phyloP scores from a whole-genome alignment of 2,113 vertebrate species.

The Antechinus flavipes region DNA sequence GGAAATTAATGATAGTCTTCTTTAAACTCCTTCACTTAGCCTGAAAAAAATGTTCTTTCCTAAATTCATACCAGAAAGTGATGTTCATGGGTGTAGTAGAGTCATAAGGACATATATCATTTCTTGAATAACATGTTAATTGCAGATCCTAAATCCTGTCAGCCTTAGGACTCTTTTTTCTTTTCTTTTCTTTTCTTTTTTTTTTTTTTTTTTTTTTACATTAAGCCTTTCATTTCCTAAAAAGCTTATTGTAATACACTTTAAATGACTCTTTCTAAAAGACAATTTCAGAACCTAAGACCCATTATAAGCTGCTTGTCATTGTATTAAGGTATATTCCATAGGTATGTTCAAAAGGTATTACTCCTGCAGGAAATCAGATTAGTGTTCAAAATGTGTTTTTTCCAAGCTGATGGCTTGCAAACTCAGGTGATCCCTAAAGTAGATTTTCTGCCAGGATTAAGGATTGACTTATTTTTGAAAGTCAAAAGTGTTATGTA shows the following conservation, averaged over 20 bases:
- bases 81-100: neutral
- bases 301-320: neutral
- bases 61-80: neutral
- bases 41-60: conserved; percentile 10
- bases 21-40: neutral
- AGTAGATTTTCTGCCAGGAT: neutral
- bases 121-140: conserved; percentile 11
- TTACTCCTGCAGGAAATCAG: conserved; percentile 19
- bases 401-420: neutral
- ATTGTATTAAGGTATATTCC: neutral
- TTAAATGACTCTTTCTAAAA: neutral
- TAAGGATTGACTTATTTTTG: neutral
- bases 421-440: neutral
- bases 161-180: neutral
- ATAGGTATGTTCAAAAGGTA: neutral
- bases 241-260: neutral
- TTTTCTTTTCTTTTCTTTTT: neutral
- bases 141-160: neutral
- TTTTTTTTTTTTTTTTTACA: neutral
- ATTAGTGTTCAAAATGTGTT: neutral
- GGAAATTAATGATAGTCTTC: neutral
- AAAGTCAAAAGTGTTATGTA: neutral
- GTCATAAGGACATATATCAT: neutral
- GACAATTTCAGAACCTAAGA: neutral
- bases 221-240: neutral